Evolutionary conservation across 2,888 invertebrate species (phyloP), one percentile per base, ranked within the genome.

Genomic region (Cheilosia vernalis): DNA sequence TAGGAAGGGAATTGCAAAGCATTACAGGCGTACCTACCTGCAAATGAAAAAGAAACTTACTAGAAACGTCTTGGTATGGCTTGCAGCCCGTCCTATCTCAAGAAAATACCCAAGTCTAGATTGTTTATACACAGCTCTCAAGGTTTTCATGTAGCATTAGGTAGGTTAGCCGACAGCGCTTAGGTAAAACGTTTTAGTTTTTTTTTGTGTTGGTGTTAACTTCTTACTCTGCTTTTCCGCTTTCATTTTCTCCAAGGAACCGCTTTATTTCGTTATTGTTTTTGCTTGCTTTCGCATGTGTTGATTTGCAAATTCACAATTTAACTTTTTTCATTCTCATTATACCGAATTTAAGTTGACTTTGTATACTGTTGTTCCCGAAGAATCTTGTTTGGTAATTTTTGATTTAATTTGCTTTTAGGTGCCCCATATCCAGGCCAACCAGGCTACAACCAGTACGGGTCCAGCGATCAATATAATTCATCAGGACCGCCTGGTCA

Each of bases 391-490:
- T 44, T 58, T 60, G 9, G 10, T n/a, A 51, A 60, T 56, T 81
- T 77, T 78, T 37, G 53, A 77, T 73, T 76, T 72, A 24, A 69
- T 72, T 74, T 83, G 51, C 33, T 89, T 89, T 72, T 87, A 92
- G 92, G 92, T 88, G 88, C 94, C 92, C 94, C 94, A 89, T 94
- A 94, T 93, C 93, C 93, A 89, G 91, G 92, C 87, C 94, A 94
- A 89, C 94, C 94, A 90, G 94, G 93, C 90, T 95, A 95, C 89
- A 95, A 94, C 88, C 95, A 95, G 92, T 95, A 95, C 90, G 94
- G 94, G 89, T 93, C 94, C 88, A 93, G 94, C 87, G 95, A 95
- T 91, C 93, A 91, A 92, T 94, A 91, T 92, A 93, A 92, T 92
- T 93, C 94, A 76, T 92, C 94, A 80, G 92, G 92, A 77, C 93